phyloP scores from a whole-genome alignment of 1,140 invertebrate species.

The Heliconius eleuchia region DNA sequence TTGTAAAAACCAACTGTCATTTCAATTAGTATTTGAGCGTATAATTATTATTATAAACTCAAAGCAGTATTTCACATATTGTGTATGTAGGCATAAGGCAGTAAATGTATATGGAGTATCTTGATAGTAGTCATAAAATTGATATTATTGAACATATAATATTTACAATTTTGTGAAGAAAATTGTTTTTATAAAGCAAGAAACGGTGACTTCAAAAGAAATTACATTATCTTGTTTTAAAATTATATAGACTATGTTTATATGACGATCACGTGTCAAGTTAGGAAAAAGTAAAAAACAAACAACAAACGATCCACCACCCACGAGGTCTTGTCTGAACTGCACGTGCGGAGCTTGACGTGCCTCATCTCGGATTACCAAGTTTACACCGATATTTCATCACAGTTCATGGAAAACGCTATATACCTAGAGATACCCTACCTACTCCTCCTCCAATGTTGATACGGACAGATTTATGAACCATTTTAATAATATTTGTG shows the following conservation, averaged over 20 bases:
- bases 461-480: too few relatives aligned
- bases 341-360: constrained; percentile 46
- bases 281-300: constrained; percentile 48
- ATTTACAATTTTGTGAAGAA: background rate
- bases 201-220: background rate
- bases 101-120: background rate
- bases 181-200: background rate
- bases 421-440: background rate
- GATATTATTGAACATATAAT: background rate
- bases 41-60: background rate
- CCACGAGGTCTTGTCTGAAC: constrained; percentile 42
- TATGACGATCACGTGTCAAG: constrained; percentile 52
- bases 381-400: constrained; percentile 11
- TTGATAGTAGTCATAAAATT: background rate
- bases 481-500: too few relatives aligned
- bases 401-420: background rate
- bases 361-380: constrained; percentile 29
- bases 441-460: background rate
- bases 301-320: constrained; percentile 47
- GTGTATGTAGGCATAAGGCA: background rate
- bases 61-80: background rate
- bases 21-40: background rate
- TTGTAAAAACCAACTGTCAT: background rate
- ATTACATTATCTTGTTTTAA: background rate
- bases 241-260: constrained; percentile 32